Percentiles rank a stretch among this genome's conserved stretches.
These are phyloP conservation scores for Amphiura filiformis DNA, from an alignment of 35 echinoderm and acorn worm genomes.

Conservation along the genomic window DNA sequence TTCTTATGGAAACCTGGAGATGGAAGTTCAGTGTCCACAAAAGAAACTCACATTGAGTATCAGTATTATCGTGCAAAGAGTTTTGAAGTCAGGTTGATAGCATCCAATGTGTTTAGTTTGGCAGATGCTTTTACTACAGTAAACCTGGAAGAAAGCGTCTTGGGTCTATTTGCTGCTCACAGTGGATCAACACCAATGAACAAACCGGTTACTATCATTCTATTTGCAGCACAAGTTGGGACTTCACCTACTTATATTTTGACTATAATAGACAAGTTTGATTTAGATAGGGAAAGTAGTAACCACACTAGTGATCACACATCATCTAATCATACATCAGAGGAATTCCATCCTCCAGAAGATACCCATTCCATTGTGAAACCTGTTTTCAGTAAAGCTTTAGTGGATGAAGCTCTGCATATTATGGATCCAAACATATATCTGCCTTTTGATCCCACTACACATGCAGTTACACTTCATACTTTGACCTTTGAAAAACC, in stretches of 20 bases:
- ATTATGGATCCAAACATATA: slow-evolving; percentile 45
- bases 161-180: slow-evolving; percentile 68
- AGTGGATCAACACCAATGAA: slow-evolving; percentile 18
- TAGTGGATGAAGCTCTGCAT: slow-evolving; percentile 27
- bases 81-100: slow-evolving; percentile 14
- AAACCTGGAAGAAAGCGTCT: slow-evolving; percentile 53
- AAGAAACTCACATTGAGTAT: slow-evolving; percentile 21
- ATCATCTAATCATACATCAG: background rate
- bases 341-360: background rate
- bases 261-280: background rate
- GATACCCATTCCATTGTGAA: background rate
- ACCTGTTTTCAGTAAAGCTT: background rate
- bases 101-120: slow-evolving; percentile 52
- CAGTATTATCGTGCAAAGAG: slow-evolving; percentile 29
- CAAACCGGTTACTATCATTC: slow-evolving; percentile 39
- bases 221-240: slow-evolving; percentile 68
- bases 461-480: slow-evolving; percentile 26
- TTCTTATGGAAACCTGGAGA: slow-evolving; percentile 68
- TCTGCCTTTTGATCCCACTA: slow-evolving; percentile 64
- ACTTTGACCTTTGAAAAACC: slow-evolving; percentile 36
- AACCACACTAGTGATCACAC: background rate
- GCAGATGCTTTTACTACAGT: slow-evolving; percentile 8
- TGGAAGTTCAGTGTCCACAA: background rate
- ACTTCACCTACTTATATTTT: slow-evolving; percentile 38
- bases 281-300: background rate